A percentile compares a stretch with the other conserved stretches of the same genome.
These are phyloP conservation scores for Caenorhabditis doughertyi DNA, from an alignment of 2,888 invertebrate species.

Conservation along the genomic window DNA sequence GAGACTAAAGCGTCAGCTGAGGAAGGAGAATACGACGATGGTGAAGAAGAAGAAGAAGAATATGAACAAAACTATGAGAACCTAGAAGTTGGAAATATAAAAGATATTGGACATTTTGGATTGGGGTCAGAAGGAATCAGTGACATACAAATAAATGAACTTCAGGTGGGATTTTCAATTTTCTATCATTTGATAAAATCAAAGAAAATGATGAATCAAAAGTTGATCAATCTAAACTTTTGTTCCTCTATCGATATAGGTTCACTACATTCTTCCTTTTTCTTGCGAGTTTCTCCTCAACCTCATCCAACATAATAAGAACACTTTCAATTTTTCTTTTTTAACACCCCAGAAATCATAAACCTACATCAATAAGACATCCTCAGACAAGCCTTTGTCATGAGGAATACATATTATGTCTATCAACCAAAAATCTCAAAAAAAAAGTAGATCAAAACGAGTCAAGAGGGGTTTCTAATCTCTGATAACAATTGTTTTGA, in stretches of 20 bases:
- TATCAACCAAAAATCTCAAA: slow-evolving; percentile 15
- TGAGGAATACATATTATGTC: background rate
- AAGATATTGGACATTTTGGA: background rate
- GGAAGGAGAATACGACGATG: slow-evolving; percentile 4
- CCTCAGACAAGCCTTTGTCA: slow-evolving; percentile 1
- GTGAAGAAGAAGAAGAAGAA: slow-evolving; percentile 21
- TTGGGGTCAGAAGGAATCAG: background rate
- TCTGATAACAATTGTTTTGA: background rate
- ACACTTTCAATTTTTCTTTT: background rate
- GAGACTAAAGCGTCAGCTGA: background rate
- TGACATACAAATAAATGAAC: background rate
- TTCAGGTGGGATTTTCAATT: background rate
- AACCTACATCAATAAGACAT: background rate
- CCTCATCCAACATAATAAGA: too few species aligned
- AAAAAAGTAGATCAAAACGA: slow-evolving; percentile 10
- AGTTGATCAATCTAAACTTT: too few species aligned
- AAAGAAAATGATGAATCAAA: too few species aligned
- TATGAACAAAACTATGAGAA: background rate
- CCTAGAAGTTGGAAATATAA: background rate
- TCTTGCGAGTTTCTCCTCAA: too few species aligned
- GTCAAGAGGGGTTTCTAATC: slow-evolving; percentile 12
- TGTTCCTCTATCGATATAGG: too few species aligned
- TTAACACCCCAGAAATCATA: background rate
- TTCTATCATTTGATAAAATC: too few species aligned
- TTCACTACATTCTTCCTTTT: too few species aligned